These are phyloP conservation scores for Autographa gamma DNA, from an alignment of 2,888 invertebrate genomes.

Conservation along the genomic window DNA sequence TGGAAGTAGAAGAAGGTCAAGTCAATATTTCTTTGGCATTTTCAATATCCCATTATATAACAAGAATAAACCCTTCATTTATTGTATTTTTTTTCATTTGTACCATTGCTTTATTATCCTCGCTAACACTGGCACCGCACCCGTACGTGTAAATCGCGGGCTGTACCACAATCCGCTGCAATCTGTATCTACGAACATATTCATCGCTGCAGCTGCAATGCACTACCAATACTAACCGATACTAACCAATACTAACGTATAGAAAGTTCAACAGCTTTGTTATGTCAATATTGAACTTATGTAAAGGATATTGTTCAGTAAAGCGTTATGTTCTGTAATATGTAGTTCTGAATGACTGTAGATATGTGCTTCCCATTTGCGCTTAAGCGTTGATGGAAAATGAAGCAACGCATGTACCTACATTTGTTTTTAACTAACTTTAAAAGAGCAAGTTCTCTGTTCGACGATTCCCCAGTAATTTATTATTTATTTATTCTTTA, in stretches of 20 bases:
- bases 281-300: neutral
- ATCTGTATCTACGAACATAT: constrained; percentile 40
- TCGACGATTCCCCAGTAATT: too few species aligned
- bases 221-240: constrained; percentile 5
- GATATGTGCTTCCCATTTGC: too few species aligned
- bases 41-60: too few species aligned
- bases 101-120: neutral
- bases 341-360: neutral
- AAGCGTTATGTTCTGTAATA: neutral
- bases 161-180: constrained; percentile 28
- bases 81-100: too few species aligned
- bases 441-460: too few species aligned
- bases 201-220: constrained; percentile 29
- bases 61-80: too few species aligned
- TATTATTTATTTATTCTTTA: too few species aligned
- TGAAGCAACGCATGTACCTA: too few species aligned
- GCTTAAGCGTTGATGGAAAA: too few species aligned
- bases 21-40: too few species aligned
- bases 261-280: constrained; percentile 14
- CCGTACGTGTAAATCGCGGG: constrained; percentile 22
- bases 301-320: neutral
- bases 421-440: too few species aligned
- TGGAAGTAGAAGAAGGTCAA: too few species aligned
- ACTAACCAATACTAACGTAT: neutral
- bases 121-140: constrained; percentile 37